Conservation (phyloP, 2,113 vertebrate species). For the Dermatemys mawii region DNA sequence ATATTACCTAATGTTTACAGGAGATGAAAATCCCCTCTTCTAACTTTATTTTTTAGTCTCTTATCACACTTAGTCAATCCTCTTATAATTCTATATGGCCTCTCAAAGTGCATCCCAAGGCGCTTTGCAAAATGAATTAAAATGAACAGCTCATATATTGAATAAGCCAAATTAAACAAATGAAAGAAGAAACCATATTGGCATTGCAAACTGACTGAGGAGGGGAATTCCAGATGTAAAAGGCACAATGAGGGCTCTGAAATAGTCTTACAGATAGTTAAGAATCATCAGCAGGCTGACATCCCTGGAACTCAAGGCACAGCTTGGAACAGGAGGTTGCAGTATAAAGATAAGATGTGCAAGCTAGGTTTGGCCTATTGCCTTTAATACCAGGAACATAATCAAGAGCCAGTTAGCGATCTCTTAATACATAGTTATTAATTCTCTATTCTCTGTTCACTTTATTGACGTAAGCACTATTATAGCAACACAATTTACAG, state of each 20-base stretch:
- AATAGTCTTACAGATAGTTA: fast-evolving
- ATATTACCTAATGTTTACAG: not conserved
- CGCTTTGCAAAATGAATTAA: not conserved
- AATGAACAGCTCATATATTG: not conserved
- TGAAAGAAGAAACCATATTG: fast-evolving
- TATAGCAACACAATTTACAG: not conserved
- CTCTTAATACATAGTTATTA: not conserved
- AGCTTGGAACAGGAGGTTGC: fast-evolving
- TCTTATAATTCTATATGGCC: fast-evolving
- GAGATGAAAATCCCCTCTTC: not conserved
- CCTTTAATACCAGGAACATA: not conserved
- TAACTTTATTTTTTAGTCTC: fast-evolving
- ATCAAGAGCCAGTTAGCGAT: fast-evolving
- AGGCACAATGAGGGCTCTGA: not conserved
- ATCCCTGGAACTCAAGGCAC: not conserved
- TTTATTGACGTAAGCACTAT: not conserved
- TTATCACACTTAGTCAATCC: not conserved
- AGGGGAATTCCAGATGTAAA: not conserved
- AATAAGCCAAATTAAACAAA: not conserved
- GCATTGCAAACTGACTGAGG: not conserved
- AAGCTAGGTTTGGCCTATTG: fast-evolving
- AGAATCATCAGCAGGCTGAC: fast-evolving
- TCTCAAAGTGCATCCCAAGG: not conserved
- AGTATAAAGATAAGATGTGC: not conserved
- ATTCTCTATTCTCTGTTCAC: fast-evolving